Evolutionary conservation across 37 sponge, comb jelly and placozoan species (phyloP), one percentile per base, ranked within the genome.

Genomic region (Aplysina aerophoba): DNA sequence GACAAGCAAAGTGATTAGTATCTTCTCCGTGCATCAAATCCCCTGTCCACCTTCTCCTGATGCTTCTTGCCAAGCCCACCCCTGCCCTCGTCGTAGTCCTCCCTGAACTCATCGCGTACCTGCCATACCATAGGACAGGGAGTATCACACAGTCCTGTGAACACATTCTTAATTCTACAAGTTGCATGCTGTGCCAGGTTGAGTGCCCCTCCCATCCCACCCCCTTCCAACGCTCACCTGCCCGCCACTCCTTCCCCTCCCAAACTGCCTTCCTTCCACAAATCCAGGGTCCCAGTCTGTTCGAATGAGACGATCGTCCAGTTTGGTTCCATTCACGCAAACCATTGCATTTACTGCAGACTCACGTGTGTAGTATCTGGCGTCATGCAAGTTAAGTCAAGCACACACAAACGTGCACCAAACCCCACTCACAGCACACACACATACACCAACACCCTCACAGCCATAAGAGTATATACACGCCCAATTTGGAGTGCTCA

Each of bases 241-340:
- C 0, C 99, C 99, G 21, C 99, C 99, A 55, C 88, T 61, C 79
- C 72, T 97, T 25, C 99, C 99, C 21, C 99, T 54, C 0, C 99
- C 99, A 81, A 85, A 99, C 88, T 99, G 99, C 50, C 99, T 78
- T n/a, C 99, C 99, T 39, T 99, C 99, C 16, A 84, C 61, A 53
- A 99, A 99, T 25, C 99, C 99, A 54, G 88, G 75, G 80, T 99
- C 99, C 96, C 94, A 97, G 80, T 99, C 99, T 11, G 93, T 85
- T 15, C 99, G 58, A 20, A 99, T 93, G 25, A 97, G 90, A 58
- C 99, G 53, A 79, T 95, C 94, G 65, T 99, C 99, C 83, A 99
- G 86, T 66, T 99, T 99, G 20, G 99, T 97, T 0, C 97, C 96
- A 82, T 94, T 97, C 60, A 99, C 83, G 90, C 87, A 99, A 0